Conservation (phyloP, 1,140 invertebrate genomes). For the Glomeris maerens region DNA sequence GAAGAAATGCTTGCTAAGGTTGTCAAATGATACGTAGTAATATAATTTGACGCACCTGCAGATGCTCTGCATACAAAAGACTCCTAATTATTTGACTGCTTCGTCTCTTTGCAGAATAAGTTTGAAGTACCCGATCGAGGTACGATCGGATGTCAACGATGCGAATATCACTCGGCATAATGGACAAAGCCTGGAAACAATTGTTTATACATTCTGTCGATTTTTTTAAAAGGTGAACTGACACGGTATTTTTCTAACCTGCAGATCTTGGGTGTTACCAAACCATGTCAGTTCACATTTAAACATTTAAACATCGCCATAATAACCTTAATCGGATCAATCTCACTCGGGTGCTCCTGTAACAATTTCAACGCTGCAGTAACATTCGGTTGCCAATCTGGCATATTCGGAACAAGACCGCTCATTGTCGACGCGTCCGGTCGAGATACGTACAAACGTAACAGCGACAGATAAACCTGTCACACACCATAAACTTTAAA, state of each 20-base stretch:
- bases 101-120: slow-evolving; percentile 51
- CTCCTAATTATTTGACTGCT: slow-evolving; percentile 62
- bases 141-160: slow-evolving; percentile 57
- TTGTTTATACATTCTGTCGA: too few species aligned
- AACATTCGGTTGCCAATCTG: slow-evolving; percentile 47
- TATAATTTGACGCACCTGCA: slow-evolving; percentile 42
- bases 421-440: slow-evolving; percentile 37
- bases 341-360: slow-evolving; percentile 62
- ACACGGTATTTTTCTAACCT: too few species aligned
- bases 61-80: slow-evolving; percentile 63
- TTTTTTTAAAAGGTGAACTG: too few species aligned
- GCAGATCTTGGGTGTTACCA: slow-evolving; percentile 9
- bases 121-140: slow-evolving; percentile 57
- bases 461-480: slow-evolving; percentile 41
- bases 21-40: slow-evolving; percentile 11
- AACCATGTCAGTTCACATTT: too few species aligned
- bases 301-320: slow-evolving; percentile 14
- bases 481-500: slow-evolving; percentile 11
- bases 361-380: slow-evolving; percentile 61
- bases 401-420: slow-evolving; percentile 28
- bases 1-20: slow-evolving; percentile 10
- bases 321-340: slow-evolving; percentile 55
- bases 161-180: slow-evolving; percentile 59
- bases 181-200: slow-evolving; percentile 44
- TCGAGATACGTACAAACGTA: slow-evolving; percentile 40